Evolutionary conservation across 1,140 invertebrate genomes (phyloP), one percentile per base, ranked within the genome.

Genomic region (Pseudomyrmex concolor): DNA sequence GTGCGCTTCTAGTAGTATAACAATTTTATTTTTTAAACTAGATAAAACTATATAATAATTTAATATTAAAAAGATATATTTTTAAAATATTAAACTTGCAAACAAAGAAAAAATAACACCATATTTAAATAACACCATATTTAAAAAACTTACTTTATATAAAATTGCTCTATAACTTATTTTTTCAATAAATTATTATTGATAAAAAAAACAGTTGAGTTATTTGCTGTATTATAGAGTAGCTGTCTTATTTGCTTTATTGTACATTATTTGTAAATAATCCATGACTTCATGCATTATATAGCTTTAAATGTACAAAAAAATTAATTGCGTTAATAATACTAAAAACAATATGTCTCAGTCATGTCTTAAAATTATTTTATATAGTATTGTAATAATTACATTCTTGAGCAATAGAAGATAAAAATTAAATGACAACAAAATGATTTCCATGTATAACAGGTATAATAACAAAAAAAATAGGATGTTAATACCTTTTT

Each of bases 401-500:
- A 25, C 45, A 13, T 43, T 45, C 59, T 70, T 57, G 3, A 60
- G 19, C 57, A 60, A 77, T 45, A 70, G 10, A 2, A 45, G 13
- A 60, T 55, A 68, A 22, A 74, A 10, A 2, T 19, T 2, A 55
- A 84, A 48, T n/a, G 62, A 51, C 45, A 72, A 54, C 34, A 72
- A 51, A 34, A 34, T 43, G 60, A 82, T 57, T 19, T 17, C 34
- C 57, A 62, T 78, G 51, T 17, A 71, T 45, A 63, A 60, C 8
- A 45, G 5, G 48, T 62, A 60, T 62, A 60, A 71, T 54, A 57
- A 54, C 13, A 25, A 25, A n/a, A 76, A 81, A 51, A 10, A 71
- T 77, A 86, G 34, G 71, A 83, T 81, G 77, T 86, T 91, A 92
- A 92, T 91, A 91, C 89, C 89, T 86, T 86, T 74, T 87, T 87